Base-by-base conservation (phyloP, 1,140 invertebrate species). In the Lineus longissimus region DNA sequence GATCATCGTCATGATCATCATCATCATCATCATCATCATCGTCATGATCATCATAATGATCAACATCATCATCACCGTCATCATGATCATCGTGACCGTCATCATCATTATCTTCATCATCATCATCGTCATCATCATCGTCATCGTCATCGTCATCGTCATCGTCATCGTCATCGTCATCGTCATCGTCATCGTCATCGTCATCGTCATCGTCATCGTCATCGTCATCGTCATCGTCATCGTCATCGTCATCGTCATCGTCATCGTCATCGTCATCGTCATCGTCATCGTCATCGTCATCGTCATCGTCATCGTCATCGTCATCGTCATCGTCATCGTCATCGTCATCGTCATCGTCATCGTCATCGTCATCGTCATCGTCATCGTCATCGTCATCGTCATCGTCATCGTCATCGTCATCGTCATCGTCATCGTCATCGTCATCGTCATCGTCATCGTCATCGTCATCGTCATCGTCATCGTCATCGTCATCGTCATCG, bases 261-360 rank as follows among this genome's bases (percentile, higher is more conserved):
- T 43, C 40, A 11, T 43, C 40, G 11, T 43, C 40, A n/a, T 43
- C 41, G n/a, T 43, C 41, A 43, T 43, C 41, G n/a, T 43, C 41
- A 43, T 43, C 41, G n/a, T 43, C 41, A 43, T 43, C 41, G n/a
- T 43, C 41, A 43, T 43, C 41, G n/a, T 43, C 41, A 43, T 43
- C 41, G n/a, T 43, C 41, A 43, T 43, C 41, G n/a, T 43, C 41
- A 43, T 43, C 41, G n/a, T 43, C 41, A 43, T 43, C 41, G n/a
- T 43, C 41, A 43, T 43, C 41, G n/a, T 43, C 41, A 43, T 43
- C 41, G n/a, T 43, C 41, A 43, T 43, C 41, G n/a, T 43, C 41
- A 43, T 43, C 41, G n/a, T 43, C 41, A 43, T 43, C 41, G n/a
- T 43, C 41, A 43, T 43, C 41, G n/a, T 43, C 41, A 43, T 43